Evolutionary conservation across 2,113 vertebrate species (phyloP).

Genomic region (Heteronetta atricapilla): DNA sequence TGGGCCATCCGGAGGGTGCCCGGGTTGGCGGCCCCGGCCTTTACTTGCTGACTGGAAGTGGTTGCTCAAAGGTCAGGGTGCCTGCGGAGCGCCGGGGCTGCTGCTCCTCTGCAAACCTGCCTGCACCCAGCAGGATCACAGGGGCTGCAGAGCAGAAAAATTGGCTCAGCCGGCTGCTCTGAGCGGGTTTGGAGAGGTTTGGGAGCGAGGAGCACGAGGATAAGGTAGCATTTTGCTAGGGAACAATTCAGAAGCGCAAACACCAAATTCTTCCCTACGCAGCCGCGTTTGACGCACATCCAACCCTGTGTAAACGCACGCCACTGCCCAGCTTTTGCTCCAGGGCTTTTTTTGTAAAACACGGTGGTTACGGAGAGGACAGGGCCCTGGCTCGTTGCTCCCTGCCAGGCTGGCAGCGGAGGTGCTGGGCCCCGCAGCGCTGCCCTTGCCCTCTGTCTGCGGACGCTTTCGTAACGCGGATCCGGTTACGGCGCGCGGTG

Average conservation of each 20-base stretch:
- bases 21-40: no score
- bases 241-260: background rate
- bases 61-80: background rate
- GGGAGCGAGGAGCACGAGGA: no score
- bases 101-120: background rate
- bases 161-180: background rate
- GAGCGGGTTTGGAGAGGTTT: background rate
- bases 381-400: no score
- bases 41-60: background rate
- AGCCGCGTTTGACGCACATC: background rate
- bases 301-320: fast-evolving
- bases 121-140: no score
- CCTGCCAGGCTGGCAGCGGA: background rate
- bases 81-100: background rate
- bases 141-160: background rate
- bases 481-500: background rate
- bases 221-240: background rate
- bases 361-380: no score
- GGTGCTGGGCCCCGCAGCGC: background rate
- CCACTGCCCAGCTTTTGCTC: background rate
- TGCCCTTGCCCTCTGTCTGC: background rate
- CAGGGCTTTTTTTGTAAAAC: background rate
- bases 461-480: background rate
- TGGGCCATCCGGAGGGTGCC: no score
- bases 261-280: background rate